Evolutionary conservation across 2,888 invertebrate genomes (phyloP).

Genomic region (Netelia inedita): DNA sequence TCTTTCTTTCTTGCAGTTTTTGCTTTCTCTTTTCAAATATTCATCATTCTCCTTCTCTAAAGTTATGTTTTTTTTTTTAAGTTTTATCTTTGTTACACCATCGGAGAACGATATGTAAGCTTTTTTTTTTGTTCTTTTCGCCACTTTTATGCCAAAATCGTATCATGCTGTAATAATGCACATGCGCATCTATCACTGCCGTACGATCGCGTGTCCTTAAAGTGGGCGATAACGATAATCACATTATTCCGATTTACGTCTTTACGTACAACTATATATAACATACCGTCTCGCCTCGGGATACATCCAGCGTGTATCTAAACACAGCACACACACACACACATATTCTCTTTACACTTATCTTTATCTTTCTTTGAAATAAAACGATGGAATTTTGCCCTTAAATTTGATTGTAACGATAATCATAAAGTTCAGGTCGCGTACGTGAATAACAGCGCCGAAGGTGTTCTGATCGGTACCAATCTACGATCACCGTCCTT

Average conservation of each 20-base stretch:
- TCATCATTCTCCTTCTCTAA: conserved; percentile 6
- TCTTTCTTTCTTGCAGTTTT: not conserved
- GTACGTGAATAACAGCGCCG: conserved; percentile 90
- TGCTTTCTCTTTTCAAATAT: conserved; percentile 30
- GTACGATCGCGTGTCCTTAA: conserved; percentile 10
- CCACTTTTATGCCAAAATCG: not conserved
- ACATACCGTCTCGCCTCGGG: conserved; percentile 9
- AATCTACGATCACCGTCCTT: conserved; percentile 89
- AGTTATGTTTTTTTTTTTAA: not conserved
- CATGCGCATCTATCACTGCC: conserved; percentile 48
- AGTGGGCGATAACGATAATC: not conserved
- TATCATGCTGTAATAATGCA: conserved; percentile 19
- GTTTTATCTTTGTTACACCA: not conserved
- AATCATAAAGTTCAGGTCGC: not conserved
- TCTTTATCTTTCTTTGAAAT: conserved; percentile 23
- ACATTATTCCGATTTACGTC: conserved; percentile 5
- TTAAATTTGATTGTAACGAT: not conserved
- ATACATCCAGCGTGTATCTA: conserved; percentile 1
- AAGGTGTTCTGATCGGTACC: conserved; percentile 91
- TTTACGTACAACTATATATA: conserved; percentile 16
- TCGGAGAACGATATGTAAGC: not conserved
- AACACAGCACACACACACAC: not conserved
- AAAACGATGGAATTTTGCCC: conserved; percentile 1
- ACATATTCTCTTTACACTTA: conserved; percentile 7
- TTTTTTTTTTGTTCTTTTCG: not conserved